These are phyloP conservation scores for Athalia circularis DNA, from an alignment of 2,888 invertebrate genomes.

Conservation along the genomic window DNA sequence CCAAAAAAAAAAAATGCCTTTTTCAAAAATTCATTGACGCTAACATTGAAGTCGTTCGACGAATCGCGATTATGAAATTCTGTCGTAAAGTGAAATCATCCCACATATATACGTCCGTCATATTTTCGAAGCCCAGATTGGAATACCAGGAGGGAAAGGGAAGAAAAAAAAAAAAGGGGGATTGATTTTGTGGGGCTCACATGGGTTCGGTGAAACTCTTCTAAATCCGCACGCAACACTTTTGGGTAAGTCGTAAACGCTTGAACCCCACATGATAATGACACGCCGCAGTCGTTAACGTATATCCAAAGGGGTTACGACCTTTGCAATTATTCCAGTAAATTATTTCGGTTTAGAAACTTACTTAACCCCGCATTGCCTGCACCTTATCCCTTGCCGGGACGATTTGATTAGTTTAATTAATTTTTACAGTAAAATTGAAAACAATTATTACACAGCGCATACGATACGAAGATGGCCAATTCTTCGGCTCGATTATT, in stretches of 20 bases:
- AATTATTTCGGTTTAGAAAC: conserved; percentile 20
- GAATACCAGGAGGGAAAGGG: too few relatives aligned
- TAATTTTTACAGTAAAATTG: neutral
- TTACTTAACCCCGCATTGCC: neutral
- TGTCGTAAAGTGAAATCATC: too few relatives aligned
- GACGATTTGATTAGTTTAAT: neutral
- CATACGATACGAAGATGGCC: too few relatives aligned
- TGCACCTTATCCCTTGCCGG: neutral
- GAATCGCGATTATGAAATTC: too few relatives aligned
- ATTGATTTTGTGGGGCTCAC: neutral
- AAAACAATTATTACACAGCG: too few relatives aligned
- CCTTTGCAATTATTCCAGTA: conserved; percentile 29
- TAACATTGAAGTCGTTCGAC: too few relatives aligned
- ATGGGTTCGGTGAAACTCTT: neutral
- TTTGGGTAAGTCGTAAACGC: conserved; percentile 28
- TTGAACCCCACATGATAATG: conserved; percentile 28
- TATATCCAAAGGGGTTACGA: conserved; percentile 20
- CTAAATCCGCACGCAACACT: conserved; percentile 23
- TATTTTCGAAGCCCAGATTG: too few relatives aligned
- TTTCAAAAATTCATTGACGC: too few relatives aligned
- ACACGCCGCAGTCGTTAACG: conserved; percentile 38
- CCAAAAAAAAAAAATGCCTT: too few relatives aligned
- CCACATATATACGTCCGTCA: too few relatives aligned
- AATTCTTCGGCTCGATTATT: neutral
- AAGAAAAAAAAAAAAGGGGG: too few relatives aligned